Percentiles rank a stretch among this genome's conserved stretches.
These are phyloP conservation scores for Xyrichtys novacula DNA, from an alignment of 2,797 vertebrate genomes.

Conservation along the genomic window DNA sequence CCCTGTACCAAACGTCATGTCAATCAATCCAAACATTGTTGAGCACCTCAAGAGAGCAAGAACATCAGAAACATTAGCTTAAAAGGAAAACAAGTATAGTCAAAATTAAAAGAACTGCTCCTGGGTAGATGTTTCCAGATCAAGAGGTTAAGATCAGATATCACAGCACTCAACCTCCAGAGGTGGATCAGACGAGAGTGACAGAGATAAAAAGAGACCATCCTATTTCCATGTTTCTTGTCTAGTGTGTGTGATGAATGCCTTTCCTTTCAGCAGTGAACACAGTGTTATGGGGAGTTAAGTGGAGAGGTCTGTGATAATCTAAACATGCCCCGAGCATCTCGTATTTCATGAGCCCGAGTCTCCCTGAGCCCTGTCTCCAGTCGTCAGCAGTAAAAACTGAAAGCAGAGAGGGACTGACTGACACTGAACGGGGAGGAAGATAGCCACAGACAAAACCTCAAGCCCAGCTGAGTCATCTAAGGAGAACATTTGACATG, in stretches of 20 bases:
- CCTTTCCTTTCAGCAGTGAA: constrained; percentile 51
- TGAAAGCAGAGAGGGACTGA: constrained; percentile 43
- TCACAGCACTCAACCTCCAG: constrained; percentile 3
- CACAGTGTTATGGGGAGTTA: constrained; percentile 68
- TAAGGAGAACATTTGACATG: background rate
- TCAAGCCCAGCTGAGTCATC: constrained; percentile 21
- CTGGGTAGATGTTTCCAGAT: too few species aligned
- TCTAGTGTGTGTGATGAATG: constrained; percentile 64
- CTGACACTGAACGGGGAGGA: constrained; percentile 30
- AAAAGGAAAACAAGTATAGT: too few species aligned
- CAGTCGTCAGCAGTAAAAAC: constrained; percentile 67
- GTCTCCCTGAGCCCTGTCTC: constrained; percentile 59
- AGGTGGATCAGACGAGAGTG: constrained; percentile 13
- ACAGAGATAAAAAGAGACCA: constrained; percentile 29
- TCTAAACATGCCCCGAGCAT: constrained; percentile 72
- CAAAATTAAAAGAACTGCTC: too few species aligned
- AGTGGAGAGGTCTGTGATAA: constrained; percentile 73
- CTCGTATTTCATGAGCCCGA: constrained; percentile 73
- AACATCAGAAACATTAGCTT: too few species aligned
- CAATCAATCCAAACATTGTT: too few species aligned
- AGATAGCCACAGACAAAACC: constrained; percentile 10
- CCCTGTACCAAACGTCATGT: too few species aligned
- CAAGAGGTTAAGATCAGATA: constrained; percentile 5
- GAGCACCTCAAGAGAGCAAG: too few species aligned
- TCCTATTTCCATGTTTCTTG: constrained; percentile 59